These are phyloP conservation scores for Nestor notabilis DNA, from an alignment of 2,113 vertebrate species.

Conservation along the genomic window DNA sequence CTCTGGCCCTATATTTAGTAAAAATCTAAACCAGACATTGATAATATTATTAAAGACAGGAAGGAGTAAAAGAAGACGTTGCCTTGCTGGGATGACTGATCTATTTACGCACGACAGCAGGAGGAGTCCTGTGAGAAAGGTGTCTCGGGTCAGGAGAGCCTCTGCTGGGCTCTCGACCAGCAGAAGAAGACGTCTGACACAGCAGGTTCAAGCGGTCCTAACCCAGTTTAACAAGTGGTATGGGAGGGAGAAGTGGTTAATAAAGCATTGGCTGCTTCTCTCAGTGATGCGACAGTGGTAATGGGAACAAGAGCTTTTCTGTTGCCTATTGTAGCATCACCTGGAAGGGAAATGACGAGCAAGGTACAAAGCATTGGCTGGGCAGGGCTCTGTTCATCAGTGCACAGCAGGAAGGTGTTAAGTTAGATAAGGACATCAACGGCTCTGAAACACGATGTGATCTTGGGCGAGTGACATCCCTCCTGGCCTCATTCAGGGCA, in stretches of 20 bases:
- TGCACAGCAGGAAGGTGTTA: background rate
- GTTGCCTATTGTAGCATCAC: slow-evolving; percentile 2
- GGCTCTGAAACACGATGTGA: background rate
- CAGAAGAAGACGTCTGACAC: background rate
- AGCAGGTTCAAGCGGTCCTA: slow-evolving; percentile 42
- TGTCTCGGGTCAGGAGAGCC: slow-evolving; percentile 31
- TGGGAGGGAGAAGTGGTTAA: slow-evolving; percentile 20
- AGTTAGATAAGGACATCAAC: background rate
- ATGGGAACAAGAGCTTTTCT: background rate
- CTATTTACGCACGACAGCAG: background rate
- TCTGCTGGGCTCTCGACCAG: background rate
- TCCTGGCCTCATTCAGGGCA: background rate
- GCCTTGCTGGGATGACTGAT: slow-evolving; percentile 33
- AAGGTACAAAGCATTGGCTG: background rate
- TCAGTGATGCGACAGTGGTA: background rate
- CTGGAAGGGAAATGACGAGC: background rate
- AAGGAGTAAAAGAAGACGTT: slow-evolving; percentile 47
- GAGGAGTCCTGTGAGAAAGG: slow-evolving; percentile 39
- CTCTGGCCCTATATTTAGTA: slow-evolving; percentile 65
- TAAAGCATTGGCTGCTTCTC: slow-evolving; percentile 39
- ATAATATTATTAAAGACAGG: slow-evolving; percentile 70
- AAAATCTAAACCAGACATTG: slow-evolving; percentile 71
- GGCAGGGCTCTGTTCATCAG: background rate
- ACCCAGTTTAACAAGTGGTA: slow-evolving; percentile 36
- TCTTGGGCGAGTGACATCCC: fast-evolving